Base-by-base conservation (phyloP, 2,113 vertebrate species). In the Peromyscus polionotus region DNA sequence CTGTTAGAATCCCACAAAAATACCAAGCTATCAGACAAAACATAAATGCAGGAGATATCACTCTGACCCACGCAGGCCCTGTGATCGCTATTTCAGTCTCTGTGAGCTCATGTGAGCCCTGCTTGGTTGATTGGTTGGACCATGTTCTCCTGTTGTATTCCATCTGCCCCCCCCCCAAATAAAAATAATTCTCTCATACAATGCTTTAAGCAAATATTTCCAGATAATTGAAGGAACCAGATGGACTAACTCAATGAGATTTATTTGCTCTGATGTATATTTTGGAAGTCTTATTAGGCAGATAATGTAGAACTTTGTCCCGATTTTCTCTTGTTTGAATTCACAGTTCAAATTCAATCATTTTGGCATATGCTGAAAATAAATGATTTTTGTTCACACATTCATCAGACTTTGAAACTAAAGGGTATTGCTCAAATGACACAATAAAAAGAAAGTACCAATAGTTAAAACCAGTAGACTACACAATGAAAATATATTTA, bases 301-400 rank as follows among this genome's bases (percentile, higher is more conserved):
- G 85, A 88, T 88, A 91, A 77, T 93, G 72, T 19, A 76, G 17
- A 81, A 88, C 57, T 94, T 81, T 63, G 88, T 36, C n/a, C 24
- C 3, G 12, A 88, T 73, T 94, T 92, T 96, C 24, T 86, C 67
- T 57, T 57, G 8, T 68, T 84, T 93, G 65, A 89, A 42, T 42
- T 95, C 68, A 94, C 28, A 84, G 87, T 89, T 96, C 45, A 81
- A 54, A 85, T 77, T 81, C 36, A 93, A 72, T 20, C 36, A 76
- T 91, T 93, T 93, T 70, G 67, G 36, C 36, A 67, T 94, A 95
- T 89, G 48, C 54, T 88, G 24, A 91, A 86, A 95, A 91, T 80
- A 84, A 39, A 20, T 70, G 86, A 84, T 77, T 54, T 39, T 79
- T 90, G 36, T 8, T 54, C 54, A 91, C 39, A 77, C 6, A 88